Evolutionary conservation across 1,140 invertebrate genomes (phyloP), one percentile per base, ranked within the genome.

Genomic region (Trichonephila inaurata): DNA sequence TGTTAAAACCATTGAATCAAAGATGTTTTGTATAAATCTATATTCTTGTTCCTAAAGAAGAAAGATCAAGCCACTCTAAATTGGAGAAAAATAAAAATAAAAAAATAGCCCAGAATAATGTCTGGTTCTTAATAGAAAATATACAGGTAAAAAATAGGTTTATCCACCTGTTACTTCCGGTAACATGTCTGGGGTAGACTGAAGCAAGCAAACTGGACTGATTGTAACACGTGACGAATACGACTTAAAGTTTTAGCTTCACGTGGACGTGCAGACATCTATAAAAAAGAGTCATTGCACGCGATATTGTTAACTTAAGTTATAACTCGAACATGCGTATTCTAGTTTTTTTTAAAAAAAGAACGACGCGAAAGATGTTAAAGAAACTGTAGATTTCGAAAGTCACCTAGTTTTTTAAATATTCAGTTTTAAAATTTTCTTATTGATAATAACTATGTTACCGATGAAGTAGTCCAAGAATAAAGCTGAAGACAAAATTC

Each of bases 111-210:
- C 16, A 21, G 24, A 33, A 28, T 12, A 77, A 28, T 77, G 33
- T 40, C 72, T 77, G 72, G 24, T 28, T 40, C 72, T 77, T 77
- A 77, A 77, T 69, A 77, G 72, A 77, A 77, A 77, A 77, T 77
- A 77, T 77, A 77, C 72, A 77, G 33, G 72, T 28, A 77, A 77
- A 77, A 77, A 77, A 77, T 40, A 28, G 28, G 72, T 77, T 77
- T 77, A 77, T 77, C 12, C 72, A 77, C 72, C 72, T 77, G 72
- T 77, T 77, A 77, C 72, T 77, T 77, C 72, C 72, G 72, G 72
- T 77, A 77, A 77, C 28, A 40, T 77, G 72, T 77, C 72, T 77
- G 28, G 28, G 72, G 33, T 77, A 77, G 69, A 77, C 24, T 40
- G 33, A 77, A 77, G 72, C 72, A 77, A 77, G 72, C 72, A 77